Evolutionary conservation across 2,113 vertebrate species (phyloP), one percentile per base, ranked within the genome.

Genomic region (Gallinago media): DNA sequence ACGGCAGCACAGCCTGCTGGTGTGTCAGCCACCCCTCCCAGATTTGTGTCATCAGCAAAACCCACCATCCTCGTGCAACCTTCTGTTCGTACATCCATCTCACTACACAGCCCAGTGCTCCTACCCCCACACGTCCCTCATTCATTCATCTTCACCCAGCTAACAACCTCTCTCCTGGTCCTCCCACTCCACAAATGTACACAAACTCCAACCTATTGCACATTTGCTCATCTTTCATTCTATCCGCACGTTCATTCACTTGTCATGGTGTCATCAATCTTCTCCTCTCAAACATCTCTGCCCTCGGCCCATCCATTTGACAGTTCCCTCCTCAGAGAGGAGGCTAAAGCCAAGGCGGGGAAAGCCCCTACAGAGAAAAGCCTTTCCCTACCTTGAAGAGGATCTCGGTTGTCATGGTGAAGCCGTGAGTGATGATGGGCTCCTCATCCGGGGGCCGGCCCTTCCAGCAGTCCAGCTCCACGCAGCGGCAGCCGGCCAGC

Each of bases 361-460:
- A 36, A 87, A 78, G 36, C 25, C 38, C 0, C 5, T 27, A 4
- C 1, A 31, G 19, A 49, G 55, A 63, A 59, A 54, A 56, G 8
- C 3, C 73, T 16, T 54, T 23, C 76, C 15, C 2, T 31, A 99
- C 99, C 99, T 99, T 99, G 96, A 99, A 99, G 72, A 99, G 98
- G 94, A 99, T 99, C 97, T 99, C 99, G 4, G 99, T 99, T 62
- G 99, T 99, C 99, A 99, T 99, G 95, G 99, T 99, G 97, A 99
- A 99, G 56, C 99, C 99, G 0, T 99, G 99, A 42, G 99, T 99
- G 93, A 99, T 99, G 89, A 99, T 99, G 9, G 99, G 99, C 89
- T 99, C 99, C 95, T 99, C 99, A 0, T 99, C 99, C 0, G 99
- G 99, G 55, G 98, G 99, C 66, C 99, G 99, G 19, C 99, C 99